Percentiles rank a stretch among this genome's conserved stretches.
Evolutionary conservation across 1,140 invertebrate genomes (phyloP).

Genomic region (Caenorhabditis remanei): DNA sequence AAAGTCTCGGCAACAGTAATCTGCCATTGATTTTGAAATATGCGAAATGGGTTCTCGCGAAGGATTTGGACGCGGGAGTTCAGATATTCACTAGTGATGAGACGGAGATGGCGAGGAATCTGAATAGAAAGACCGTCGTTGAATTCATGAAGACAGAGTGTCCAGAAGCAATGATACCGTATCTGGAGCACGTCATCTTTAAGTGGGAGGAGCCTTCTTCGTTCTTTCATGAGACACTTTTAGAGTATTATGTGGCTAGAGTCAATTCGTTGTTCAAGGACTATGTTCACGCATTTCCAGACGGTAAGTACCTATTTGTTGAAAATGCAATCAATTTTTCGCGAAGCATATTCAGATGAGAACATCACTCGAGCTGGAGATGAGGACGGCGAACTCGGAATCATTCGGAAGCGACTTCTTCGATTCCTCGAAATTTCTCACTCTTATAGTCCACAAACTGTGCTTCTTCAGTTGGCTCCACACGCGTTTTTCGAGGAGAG

Average conservation of each 20-base stretch:
- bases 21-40: constrained; percentile 57
- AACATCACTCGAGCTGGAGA: constrained; percentile 63
- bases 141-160: constrained; percentile 58
- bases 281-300: constrained; percentile 62
- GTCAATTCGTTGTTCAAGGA: constrained; percentile 58
- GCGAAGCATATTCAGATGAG: constrained; percentile 49
- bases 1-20: constrained; percentile 60
- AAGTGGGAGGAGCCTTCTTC: constrained; percentile 58
- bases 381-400: constrained; percentile 63
- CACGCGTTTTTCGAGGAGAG: constrained; percentile 59
- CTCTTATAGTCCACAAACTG: constrained; percentile 60
- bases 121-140: constrained; percentile 58
- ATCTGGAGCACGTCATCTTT: constrained; percentile 64
- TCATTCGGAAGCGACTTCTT: constrained; percentile 42
- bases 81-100: constrained; percentile 64
- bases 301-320: constrained; percentile 17
- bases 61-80: constrained; percentile 47
- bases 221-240: constrained; percentile 60
- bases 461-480: constrained; percentile 53
- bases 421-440: constrained; percentile 61
- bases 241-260: constrained; percentile 54
- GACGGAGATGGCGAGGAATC: constrained; percentile 55
- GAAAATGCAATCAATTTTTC: background rate
- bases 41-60: constrained; percentile 56
- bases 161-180: constrained; percentile 53